phyloP scores from a whole-genome alignment of 2,113 vertebrate genomes.

The Entomyzon cyanotis region DNA sequence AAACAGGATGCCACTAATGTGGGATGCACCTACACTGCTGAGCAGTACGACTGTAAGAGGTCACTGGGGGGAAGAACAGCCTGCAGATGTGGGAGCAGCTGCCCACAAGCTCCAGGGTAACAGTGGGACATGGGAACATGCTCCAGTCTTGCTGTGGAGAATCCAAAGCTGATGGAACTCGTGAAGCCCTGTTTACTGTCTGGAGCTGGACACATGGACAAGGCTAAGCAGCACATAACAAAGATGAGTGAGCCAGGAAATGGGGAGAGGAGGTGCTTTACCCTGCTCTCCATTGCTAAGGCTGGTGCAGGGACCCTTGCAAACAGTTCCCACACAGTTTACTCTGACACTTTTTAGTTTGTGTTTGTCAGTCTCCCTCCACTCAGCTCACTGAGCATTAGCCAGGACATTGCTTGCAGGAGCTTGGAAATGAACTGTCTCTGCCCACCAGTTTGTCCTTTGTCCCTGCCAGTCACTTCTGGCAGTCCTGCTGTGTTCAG shows the following conservation, averaged over 20 bases:
- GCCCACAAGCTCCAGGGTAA: not conserved
- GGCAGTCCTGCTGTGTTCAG: not conserved
- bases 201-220: not conserved
- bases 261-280: not conserved
- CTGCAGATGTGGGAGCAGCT: not conserved
- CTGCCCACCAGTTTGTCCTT: not conserved
- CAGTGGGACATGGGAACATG: not conserved
- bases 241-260: not conserved
- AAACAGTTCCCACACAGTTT: not conserved
- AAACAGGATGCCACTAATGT: not conserved
- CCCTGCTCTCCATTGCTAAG: not conserved
- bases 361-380: not conserved
- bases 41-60: not conserved
- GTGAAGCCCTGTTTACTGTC: not conserved
- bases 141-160: not conserved
- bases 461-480: not conserved
- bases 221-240: not conserved
- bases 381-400: not conserved
- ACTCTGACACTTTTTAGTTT: not conserved
- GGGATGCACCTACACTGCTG: not conserved
- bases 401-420: not conserved
- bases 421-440: not conserved
- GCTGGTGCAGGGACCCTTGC: not conserved
- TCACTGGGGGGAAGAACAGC: not conserved
- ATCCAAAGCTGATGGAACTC: not conserved